Percentiles rank a stretch among this genome's conserved stretches.
Evolutionary conservation across 1,140 invertebrate species (phyloP).

Genomic region (Neelides sp.): DNA sequence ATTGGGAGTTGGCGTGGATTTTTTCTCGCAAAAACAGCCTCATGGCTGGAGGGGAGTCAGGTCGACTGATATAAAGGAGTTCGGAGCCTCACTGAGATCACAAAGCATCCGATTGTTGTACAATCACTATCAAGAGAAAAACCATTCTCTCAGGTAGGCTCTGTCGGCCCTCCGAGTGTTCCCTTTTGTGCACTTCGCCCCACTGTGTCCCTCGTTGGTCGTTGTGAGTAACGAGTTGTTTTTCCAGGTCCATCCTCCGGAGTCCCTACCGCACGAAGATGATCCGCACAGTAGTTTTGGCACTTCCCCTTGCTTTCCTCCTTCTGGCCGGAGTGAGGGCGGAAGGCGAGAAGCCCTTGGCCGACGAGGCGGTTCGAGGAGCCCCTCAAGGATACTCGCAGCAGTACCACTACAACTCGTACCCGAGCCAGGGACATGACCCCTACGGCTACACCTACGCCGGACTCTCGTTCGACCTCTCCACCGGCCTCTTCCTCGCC

Average conservation of each 20-base stretch:
- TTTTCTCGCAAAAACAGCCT: slow-evolving; percentile 14
- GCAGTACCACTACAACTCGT: slow-evolving; percentile 31
- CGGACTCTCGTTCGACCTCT: slow-evolving; percentile 30
- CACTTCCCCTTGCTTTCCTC: slow-evolving; percentile 29
- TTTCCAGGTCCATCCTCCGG: no score
- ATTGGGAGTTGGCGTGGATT: slow-evolving; percentile 2
- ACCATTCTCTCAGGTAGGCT: slow-evolving; percentile 30
- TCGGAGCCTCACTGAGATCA: slow-evolving; percentile 26
- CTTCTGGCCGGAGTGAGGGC: slow-evolving; percentile 28
- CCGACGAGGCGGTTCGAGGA: slow-evolving; percentile 27
- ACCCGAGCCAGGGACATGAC: slow-evolving; percentile 26
- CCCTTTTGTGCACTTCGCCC: no score
- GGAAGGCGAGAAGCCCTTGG: slow-evolving; percentile 17
- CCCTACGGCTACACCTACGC: slow-evolving; percentile 32
- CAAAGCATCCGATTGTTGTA: slow-evolving; percentile 27
- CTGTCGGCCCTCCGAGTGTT: no score
- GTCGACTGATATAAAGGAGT: slow-evolving; percentile 31
- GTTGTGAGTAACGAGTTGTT: no score
- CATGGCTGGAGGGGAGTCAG: slow-evolving; percentile 24
- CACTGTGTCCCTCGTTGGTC: no score
- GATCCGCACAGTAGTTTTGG: slow-evolving; percentile 27
- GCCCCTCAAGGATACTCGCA: slow-evolving; percentile 25
- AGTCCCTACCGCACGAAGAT: no score
- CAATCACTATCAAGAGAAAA: slow-evolving; percentile 29
- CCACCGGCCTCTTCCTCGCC: slow-evolving; percentile 31